Evolutionary conservation across 2,113 vertebrate species (phyloP), one percentile per base, ranked within the genome.

Genomic region (Oryzias melastigma): DNA sequence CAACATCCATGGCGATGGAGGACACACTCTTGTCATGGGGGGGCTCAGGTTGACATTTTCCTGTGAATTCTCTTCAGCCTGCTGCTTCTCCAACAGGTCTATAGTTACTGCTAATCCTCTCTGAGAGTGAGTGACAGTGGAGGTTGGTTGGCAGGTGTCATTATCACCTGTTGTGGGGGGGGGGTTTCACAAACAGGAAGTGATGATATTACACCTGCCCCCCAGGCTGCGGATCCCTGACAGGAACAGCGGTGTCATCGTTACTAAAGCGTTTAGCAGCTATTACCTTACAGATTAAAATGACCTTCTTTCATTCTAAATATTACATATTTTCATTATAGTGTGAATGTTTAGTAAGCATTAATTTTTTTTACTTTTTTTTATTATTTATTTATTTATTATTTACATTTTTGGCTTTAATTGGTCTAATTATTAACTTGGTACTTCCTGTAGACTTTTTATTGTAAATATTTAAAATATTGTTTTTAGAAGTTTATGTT

Each of bases 101-200:
- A 77, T 80, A 80, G 75, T 44, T 68, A 62, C 76, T 55, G 62
- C 51, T 88, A 84, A 87, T 86, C 87, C 50, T 60, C 83, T 78
- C 82, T 69, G 14, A 62, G 77, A 78, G 79, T 50, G 79, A 82
- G 57, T 43, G 72, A 75, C 71, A 76, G 68, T 57, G 44, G 58
- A 47, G 65, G 52, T 45, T 43, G 75, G 68, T 73, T 83, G 86
- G 80, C 83, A 88, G 83, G 75, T 83, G 83, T 86, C 79, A 81
- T 82, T 81, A 81, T 68, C 79, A 27, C 71, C 19, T 14, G 52
- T 78, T 74, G 54, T 14, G 1, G 35, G 55, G 15, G 1, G 35
- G 55, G 59, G 73, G 69, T 51, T 75, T 64, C 48, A 44, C 80
- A 72, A 76, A 81, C 73, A 85, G 82, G 77, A 83, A 87, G 78